Conservation (phyloP, 2,888 invertebrate species). For the Neuroscelio doddi region DNA sequence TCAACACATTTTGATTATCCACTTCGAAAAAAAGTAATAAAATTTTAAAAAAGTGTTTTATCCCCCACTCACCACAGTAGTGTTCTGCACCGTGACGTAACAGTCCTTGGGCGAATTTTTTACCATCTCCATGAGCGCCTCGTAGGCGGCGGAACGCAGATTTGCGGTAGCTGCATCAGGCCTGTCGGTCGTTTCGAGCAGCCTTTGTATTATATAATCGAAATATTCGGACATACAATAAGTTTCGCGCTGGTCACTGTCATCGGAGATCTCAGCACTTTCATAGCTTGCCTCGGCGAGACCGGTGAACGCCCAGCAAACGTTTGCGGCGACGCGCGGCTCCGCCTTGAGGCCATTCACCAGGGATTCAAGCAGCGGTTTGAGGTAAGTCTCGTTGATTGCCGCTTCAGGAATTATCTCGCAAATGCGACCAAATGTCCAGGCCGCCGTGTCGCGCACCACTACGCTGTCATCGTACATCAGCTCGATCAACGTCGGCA, state of each 20-base stretch:
- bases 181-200: constrained; percentile 95
- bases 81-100: constrained; percentile 95
- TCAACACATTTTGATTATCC: neutral
- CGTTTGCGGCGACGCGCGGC: constrained; percentile 97
- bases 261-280: constrained; percentile 79
- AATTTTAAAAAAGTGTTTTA: neutral
- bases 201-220: constrained; percentile 91
- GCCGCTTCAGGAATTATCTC: constrained; percentile 97
- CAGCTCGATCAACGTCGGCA: constrained; percentile 94
- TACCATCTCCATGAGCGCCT: constrained; percentile 99
- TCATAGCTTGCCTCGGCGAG: constrained; percentile 98
- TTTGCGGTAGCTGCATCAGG: constrained; percentile 95
- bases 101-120: constrained; percentile 98
- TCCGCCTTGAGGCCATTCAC: constrained; percentile 92
- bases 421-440: constrained; percentile 98
- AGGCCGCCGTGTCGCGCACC: constrained; percentile 97
- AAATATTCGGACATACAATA: constrained; percentile 96
- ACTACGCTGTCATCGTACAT: constrained; percentile 96
- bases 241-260: constrained; percentile 86
- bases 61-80: constrained; percentile 85
- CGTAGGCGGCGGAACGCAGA: constrained; percentile 96
- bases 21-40: neutral
- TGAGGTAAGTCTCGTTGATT: constrained; percentile 88
- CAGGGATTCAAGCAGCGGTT: constrained; percentile 85
- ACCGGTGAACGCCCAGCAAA: constrained; percentile 99